These are phyloP conservation scores for Psittacula echo DNA, from an alignment of 2,797 vertebrate species.

Conservation along the genomic window DNA sequence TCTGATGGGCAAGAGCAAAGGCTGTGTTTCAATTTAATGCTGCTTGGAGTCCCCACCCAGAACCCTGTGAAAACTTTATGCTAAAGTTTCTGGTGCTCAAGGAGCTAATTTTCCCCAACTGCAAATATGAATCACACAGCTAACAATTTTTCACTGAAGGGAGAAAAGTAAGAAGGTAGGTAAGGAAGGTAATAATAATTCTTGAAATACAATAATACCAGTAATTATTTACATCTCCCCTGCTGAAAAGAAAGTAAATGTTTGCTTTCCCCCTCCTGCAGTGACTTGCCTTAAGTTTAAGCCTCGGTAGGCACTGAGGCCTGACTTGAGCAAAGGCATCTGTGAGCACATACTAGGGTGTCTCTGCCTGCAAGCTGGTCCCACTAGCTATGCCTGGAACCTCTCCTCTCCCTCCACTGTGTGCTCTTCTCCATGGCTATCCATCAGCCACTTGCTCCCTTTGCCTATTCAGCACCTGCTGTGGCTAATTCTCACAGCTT, in stretches of 20 bases:
- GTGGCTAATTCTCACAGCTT: background rate
- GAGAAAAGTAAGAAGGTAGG: background rate
- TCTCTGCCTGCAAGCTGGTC: background rate
- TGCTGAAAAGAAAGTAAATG: background rate
- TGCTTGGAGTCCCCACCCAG: background rate
- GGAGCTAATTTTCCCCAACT: background rate
- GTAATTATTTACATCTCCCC: background rate
- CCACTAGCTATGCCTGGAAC: background rate
- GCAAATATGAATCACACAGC: background rate
- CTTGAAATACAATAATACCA: background rate
- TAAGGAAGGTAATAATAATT: background rate
- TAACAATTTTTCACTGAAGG: background rate
- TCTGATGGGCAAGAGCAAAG: background rate
- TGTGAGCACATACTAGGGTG: background rate
- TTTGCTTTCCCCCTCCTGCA: background rate
- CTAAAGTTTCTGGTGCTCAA: background rate
- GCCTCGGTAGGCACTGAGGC: background rate
- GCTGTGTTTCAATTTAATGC: background rate
- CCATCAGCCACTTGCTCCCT: rapidly evolving
- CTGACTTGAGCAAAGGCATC: background rate
- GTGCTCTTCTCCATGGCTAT: background rate
- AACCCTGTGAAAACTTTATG: background rate
- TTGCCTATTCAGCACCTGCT: background rate
- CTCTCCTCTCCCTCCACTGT: background rate
- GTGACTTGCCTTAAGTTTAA: background rate